Evolutionary conservation across 2,113 vertebrate genomes (phyloP).

Genomic region (Notechis scutatus): DNA sequence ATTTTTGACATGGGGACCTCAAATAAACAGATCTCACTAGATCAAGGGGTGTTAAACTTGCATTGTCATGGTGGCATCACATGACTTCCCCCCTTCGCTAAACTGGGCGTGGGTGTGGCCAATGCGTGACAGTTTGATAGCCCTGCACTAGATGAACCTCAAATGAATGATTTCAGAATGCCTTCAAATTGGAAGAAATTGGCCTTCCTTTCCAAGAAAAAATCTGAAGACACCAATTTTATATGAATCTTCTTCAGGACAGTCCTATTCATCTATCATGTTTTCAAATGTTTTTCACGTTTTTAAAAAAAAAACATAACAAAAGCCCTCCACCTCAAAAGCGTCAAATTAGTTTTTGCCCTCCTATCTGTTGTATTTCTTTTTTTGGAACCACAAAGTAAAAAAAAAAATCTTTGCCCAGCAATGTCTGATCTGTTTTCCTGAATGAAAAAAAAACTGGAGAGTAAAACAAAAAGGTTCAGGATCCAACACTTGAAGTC

Average conservation of each 20-base stretch:
- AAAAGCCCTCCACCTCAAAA: background rate
- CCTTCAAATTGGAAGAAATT: background rate
- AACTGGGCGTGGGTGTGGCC: too few relatives aligned
- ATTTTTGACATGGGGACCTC: background rate
- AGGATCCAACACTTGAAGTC: background rate
- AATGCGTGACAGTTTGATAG: too few relatives aligned
- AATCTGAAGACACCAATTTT: background rate
- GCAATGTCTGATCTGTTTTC: background rate
- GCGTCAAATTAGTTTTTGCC: background rate
- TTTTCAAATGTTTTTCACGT: background rate
- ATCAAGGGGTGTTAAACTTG: too few relatives aligned
- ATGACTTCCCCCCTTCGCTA: too few relatives aligned
- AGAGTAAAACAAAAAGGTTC: background rate
- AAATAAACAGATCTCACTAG: background rate
- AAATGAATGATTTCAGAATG: background rate
- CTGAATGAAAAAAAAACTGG: background rate
- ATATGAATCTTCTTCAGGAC: background rate
- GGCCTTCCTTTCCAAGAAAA: too few relatives aligned
- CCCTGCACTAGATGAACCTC: too few relatives aligned
- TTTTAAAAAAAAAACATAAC: background rate
- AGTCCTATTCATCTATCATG: background rate
- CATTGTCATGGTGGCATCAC: too few relatives aligned
- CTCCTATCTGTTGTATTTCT: background rate
- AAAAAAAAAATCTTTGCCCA: conserved; percentile 19
- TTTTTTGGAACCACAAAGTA: conserved; percentile 4